A percentile compares a stretch with the other conserved stretches of the same genome.
Conservation (phyloP, 2,113 vertebrate species). For the Cygnus buccinator region DNA sequence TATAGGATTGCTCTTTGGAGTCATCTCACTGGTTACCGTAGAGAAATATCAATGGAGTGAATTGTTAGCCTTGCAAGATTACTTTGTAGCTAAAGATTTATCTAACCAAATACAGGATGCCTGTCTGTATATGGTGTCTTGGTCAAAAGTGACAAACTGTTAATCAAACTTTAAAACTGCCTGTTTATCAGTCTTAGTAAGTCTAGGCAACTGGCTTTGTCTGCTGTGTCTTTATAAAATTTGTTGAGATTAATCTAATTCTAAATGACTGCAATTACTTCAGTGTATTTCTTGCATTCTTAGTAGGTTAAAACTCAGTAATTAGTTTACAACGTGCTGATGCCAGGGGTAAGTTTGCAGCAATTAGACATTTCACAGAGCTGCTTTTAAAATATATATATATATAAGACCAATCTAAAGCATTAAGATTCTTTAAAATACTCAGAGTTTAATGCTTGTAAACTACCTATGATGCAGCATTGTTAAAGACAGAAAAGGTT, state of each 20-base stretch:
- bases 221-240: neutral
- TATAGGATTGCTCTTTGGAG: neutral
- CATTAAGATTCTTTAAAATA: neutral
- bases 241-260: neutral
- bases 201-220: neutral
- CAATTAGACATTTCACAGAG: neutral
- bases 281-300: neutral
- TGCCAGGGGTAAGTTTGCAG: neutral
- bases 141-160: neutral
- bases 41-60: neutral
- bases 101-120: neutral
- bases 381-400: neutral
- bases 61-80: neutral
- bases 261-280: neutral
- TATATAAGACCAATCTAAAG: neutral
- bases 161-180: neutral
- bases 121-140: neutral
- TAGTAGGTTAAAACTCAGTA: neutral
- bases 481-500: neutral
- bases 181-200: neutral
- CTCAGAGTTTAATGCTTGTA: neutral
- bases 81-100: neutral
- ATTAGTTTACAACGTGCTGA: neutral
- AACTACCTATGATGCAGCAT: neutral
- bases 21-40: neutral